These are phyloP conservation scores for Ceratoteleas bidentatus DNA, from an alignment of 1,140 invertebrate species.

Conservation along the genomic window DNA sequence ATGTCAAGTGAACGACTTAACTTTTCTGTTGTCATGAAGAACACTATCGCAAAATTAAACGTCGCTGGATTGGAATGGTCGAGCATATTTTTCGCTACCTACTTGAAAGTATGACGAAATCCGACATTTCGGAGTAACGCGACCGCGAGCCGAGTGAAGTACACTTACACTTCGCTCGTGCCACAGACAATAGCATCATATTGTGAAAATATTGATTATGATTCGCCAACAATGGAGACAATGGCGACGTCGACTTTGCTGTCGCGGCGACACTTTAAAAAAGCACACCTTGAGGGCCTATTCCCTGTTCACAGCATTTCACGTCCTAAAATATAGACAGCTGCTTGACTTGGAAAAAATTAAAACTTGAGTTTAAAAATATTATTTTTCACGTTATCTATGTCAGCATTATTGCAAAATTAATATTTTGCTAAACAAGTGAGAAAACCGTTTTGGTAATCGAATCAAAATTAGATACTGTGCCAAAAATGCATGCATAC, in stretches of 20 bases:
- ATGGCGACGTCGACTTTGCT: constrained; percentile 74
- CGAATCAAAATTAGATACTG: too few relatives aligned
- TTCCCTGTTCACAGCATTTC: constrained; percentile 61
- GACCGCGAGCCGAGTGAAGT: constrained; percentile 61
- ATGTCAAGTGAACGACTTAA: too few relatives aligned
- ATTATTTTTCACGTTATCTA: too few relatives aligned
- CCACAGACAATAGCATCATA: constrained; percentile 79
- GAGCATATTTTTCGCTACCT: constrained; percentile 22
- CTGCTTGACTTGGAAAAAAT: constrained; percentile 46
- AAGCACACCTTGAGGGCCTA: constrained; percentile 62
- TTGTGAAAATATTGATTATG: constrained; percentile 82
- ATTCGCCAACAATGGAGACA: constrained; percentile 80
- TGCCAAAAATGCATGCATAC: too few relatives aligned
- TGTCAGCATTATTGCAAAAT: too few relatives aligned
- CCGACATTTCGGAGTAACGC: constrained; percentile 61
- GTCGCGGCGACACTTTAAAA: constrained; percentile 73
- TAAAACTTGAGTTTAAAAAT: too few relatives aligned
- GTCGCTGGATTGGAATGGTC: too few relatives aligned
- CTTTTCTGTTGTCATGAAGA: too few relatives aligned
- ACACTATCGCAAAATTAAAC: too few relatives aligned
- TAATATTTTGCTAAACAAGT: too few relatives aligned
- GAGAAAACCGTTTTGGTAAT: too few relatives aligned
- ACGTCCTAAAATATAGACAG: constrained; percentile 58
- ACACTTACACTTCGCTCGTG: constrained; percentile 74
- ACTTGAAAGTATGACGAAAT: constrained; percentile 52